Conservation (phyloP, 1,140 invertebrate genomes). For the Anastrepha ludens region DNA sequence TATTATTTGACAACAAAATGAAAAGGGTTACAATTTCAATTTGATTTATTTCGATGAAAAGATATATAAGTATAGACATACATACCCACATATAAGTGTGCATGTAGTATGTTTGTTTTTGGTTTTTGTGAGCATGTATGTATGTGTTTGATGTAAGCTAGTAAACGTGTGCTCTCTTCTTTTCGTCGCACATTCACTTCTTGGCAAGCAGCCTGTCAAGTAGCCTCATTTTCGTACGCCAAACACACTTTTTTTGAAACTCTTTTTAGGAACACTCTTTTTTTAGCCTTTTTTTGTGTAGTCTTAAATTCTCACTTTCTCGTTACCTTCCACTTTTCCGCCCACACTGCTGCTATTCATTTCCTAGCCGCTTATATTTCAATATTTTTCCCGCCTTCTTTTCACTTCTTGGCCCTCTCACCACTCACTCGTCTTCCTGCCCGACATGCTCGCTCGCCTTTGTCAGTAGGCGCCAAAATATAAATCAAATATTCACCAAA, state of each 20-base stretch:
- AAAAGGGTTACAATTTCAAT: not conserved
- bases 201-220: not conserved
- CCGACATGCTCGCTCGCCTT: not conserved
- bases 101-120: too few relatives aligned
- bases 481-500: slow-evolving; percentile 47
- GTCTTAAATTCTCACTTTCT: too few relatives aligned
- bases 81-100: too few relatives aligned
- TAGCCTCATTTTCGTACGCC: not conserved
- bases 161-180: too few relatives aligned
- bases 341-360: not conserved
- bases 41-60: slow-evolving; percentile 8
- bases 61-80: not conserved
- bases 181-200: too few relatives aligned
- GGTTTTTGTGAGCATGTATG: too few relatives aligned
- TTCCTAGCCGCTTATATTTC: not conserved
- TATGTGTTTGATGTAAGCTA: too few relatives aligned
- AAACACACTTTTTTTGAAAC: too few relatives aligned
- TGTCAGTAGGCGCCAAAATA: slow-evolving; percentile 34
- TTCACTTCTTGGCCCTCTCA: not conserved
- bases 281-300: too few relatives aligned
- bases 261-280: too few relatives aligned
- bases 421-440: not conserved
- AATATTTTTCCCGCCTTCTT: not conserved
- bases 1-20: not conserved
- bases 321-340: too few relatives aligned